These are phyloP conservation scores for Aelia acuminata DNA, from an alignment of 2,888 invertebrate genomes.

Conservation along the genomic window DNA sequence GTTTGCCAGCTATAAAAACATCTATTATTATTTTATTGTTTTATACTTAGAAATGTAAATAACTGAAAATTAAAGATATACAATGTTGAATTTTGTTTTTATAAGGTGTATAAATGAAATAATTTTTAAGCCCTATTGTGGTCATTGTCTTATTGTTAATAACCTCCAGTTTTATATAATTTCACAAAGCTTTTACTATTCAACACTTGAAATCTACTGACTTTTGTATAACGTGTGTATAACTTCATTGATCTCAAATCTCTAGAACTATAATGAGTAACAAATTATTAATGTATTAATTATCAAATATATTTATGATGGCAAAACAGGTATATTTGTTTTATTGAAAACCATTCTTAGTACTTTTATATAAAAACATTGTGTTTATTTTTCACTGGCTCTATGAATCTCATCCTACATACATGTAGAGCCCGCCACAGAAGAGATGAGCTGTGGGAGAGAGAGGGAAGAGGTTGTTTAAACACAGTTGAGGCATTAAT, in stretches of 20 bases:
- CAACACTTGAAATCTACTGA: neutral
- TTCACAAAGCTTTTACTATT: constrained; percentile 36
- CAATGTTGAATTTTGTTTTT: neutral
- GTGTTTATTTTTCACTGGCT: too few species aligned
- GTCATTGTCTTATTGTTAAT: neutral
- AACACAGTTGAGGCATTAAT: too few species aligned
- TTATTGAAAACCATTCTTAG: constrained; percentile 3
- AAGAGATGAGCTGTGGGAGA: too few species aligned
- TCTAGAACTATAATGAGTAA: constrained; percentile 29
- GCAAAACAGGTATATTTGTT: constrained; percentile 16
- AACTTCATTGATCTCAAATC: constrained; percentile 55
- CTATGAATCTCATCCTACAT: too few species aligned
- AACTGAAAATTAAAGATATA: neutral
- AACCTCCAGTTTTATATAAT: neutral
- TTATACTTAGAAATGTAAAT: neutral
- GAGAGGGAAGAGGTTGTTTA: too few species aligned
- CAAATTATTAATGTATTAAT: constrained; percentile 22
- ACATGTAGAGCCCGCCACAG: too few species aligned
- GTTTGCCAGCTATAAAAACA: neutral
- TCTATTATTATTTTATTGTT: too few species aligned
- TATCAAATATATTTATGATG: constrained; percentile 53
- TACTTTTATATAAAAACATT: too few species aligned
- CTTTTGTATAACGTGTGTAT: constrained; percentile 52
- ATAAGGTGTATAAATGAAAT: neutral
- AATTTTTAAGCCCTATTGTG: neutral